Evolutionary conservation across 2,797 vertebrate species (phyloP), one percentile per base, ranked within the genome.

Genomic region (Heteromormyrus szaboi): DNA sequence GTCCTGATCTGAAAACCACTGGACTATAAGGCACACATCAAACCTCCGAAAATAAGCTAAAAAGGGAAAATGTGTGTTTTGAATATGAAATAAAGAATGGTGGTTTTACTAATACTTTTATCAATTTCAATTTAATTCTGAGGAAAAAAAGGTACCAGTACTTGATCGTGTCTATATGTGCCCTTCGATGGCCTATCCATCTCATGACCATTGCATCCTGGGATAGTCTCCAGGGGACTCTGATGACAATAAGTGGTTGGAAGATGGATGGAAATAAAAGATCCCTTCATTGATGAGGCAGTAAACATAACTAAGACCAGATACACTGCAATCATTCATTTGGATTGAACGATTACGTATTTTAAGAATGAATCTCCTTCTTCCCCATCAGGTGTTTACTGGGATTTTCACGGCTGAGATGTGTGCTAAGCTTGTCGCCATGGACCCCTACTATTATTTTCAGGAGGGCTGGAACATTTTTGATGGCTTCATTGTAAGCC

Each of bases 391-490:
- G 99, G 97, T 99, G 92, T 99, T 99, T 95, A 99, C 99, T 0
- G 98, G 98, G 89, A 99, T 99, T 95, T 99, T 99, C 95, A 98
- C 98, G 25, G 98, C 98, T 0, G 99, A 99, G 95, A 99, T 99
- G 99, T 96, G 99, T 93, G 97, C 98, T 90, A 99, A 99, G 92
- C 96, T 99, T 81, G 96, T 99, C 91, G 98, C 99, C 59, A 99
- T 99, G 99, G 98, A 99, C 94, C 99, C 99, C 0, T 99, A 99
- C 93, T 99, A 99, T 94, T 99, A 99, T 92, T 99, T 99, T 93
- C 99, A 99, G 91, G 98, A 99, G 91, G 98, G 98, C 86, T 99
- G 99, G 99, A 99, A 99, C 95, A 99, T 99, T 94, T 99, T 99
- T 89, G 99, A 99, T 50, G 98, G 98, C 29, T 98, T 99, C 92